phyloP scores from a whole-genome alignment of 1,140 invertebrate species.

The Anastrepha obliqua region DNA sequence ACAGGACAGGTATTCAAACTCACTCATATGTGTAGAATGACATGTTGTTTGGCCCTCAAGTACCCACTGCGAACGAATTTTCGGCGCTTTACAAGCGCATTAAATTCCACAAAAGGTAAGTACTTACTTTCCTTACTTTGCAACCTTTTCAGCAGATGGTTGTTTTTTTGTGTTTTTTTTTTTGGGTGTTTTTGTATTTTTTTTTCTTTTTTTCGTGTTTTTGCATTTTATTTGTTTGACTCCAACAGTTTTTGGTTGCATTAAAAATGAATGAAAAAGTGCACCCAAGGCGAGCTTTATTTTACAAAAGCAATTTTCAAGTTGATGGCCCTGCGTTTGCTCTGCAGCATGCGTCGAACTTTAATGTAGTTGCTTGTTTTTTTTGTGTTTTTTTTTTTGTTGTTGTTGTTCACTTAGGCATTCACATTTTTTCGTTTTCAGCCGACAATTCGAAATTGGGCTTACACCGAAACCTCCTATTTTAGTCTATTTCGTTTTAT shows the following conservation, averaged over 20 bases:
- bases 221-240: too few relatives aligned
- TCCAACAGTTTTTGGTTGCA: neutral
- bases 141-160: neutral
- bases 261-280: slow-evolving; percentile 27
- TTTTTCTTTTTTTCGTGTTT: too few relatives aligned
- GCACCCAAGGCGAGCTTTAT: slow-evolving; percentile 7
- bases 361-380: neutral
- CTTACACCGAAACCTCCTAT: neutral
- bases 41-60: neutral
- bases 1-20: neutral
- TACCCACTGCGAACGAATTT: neutral
- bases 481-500: neutral
- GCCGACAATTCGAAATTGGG: neutral
- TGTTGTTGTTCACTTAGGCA: neutral
- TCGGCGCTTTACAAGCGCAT: slow-evolving; percentile 2
- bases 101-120: slow-evolving; percentile 13
- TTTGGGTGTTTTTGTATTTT: neutral
- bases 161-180: neutral
- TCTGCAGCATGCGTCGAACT: neutral
- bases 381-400: neutral
- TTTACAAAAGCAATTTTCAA: neutral
- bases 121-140: neutral
- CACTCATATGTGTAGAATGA: neutral
- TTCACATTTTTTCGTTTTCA: neutral
- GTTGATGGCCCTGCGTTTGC: neutral